These are phyloP conservation scores for Pemphredon lugubris DNA, from an alignment of 2,888 invertebrate genomes.

Conservation along the genomic window DNA sequence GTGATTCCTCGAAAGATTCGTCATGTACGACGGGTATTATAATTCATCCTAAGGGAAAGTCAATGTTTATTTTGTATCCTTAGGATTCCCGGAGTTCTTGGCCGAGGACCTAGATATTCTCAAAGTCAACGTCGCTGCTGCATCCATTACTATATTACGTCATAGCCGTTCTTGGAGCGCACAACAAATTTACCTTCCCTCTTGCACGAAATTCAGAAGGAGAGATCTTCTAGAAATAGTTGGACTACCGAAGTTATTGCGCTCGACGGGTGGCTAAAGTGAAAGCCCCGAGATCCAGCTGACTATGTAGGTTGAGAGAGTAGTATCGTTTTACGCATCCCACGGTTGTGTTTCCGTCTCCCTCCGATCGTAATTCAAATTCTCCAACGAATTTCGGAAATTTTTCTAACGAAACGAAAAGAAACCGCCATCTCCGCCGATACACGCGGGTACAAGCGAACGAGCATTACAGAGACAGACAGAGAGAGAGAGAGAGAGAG, in stretches of 20 bases:
- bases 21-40: too few relatives aligned
- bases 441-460: too few relatives aligned
- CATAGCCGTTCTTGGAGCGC: slow-evolving; percentile 44
- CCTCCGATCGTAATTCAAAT: too few relatives aligned
- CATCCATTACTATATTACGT: slow-evolving; percentile 64
- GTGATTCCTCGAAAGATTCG: neutral
- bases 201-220: slow-evolving; percentile 36
- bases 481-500: too few relatives aligned
- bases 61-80: slow-evolving; percentile 28
- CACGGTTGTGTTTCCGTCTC: too few relatives aligned
- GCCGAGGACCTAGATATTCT: slow-evolving; percentile 32
- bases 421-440: too few relatives aligned
- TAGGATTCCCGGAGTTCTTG: slow-evolving; percentile 30
- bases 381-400: too few relatives aligned
- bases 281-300: slow-evolving; percentile 23
- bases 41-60: neutral
- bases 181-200: slow-evolving; percentile 59
- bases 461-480: too few relatives aligned
- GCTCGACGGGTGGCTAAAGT: slow-evolving; percentile 11
- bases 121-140: slow-evolving; percentile 40
- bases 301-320: slow-evolving; percentile 12
- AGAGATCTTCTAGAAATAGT: slow-evolving; percentile 21
- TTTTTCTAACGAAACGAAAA: too few relatives aligned
- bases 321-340: too few relatives aligned
- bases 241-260: slow-evolving; percentile 3